Evolutionary conservation across 2,888 invertebrate genomes (phyloP).

Genomic region (Penaeus monodon): DNA sequence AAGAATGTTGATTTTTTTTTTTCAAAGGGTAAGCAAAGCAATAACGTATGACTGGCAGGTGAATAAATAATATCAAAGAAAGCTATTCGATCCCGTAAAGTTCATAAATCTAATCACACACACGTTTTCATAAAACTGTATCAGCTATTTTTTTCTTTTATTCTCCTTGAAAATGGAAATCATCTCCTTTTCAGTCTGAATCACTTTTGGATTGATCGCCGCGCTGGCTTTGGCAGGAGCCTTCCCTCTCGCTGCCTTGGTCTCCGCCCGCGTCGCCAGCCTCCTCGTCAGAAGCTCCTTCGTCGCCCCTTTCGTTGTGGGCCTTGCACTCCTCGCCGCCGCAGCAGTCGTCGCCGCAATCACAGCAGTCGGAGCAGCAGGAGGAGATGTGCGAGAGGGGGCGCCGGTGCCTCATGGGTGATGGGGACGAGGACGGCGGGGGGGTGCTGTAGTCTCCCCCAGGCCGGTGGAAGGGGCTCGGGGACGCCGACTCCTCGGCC

Average conservation of each 20-base stretch:
- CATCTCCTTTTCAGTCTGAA: too few species aligned
- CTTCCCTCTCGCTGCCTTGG: neutral
- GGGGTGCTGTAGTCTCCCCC: neutral
- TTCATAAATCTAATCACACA: too few species aligned
- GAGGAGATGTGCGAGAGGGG: slow-evolving; percentile 42
- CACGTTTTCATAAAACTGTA: too few species aligned
- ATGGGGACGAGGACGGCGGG: slow-evolving; percentile 8
- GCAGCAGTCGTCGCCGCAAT: neutral
- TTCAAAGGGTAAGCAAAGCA: too few species aligned
- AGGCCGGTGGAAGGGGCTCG: neutral
- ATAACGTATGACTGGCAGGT: too few species aligned
- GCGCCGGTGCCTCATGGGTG: slow-evolving; percentile 11
- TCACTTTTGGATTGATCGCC: too few species aligned
- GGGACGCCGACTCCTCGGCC: neutral
- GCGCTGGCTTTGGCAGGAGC: too few species aligned
- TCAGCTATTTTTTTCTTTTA: too few species aligned
- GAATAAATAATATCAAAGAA: too few species aligned
- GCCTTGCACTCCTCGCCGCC: neutral
- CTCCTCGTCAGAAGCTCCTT: neutral
- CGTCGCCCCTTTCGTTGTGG: neutral
- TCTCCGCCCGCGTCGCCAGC: neutral
- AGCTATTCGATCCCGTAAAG: too few species aligned
- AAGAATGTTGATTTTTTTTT: too few species aligned
- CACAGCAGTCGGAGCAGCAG: slow-evolving; percentile 37
- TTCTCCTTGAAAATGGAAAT: too few species aligned